phyloP scores from a whole-genome alignment of 2,888 invertebrate species.

The Disparrhopalites patrizii region DNA sequence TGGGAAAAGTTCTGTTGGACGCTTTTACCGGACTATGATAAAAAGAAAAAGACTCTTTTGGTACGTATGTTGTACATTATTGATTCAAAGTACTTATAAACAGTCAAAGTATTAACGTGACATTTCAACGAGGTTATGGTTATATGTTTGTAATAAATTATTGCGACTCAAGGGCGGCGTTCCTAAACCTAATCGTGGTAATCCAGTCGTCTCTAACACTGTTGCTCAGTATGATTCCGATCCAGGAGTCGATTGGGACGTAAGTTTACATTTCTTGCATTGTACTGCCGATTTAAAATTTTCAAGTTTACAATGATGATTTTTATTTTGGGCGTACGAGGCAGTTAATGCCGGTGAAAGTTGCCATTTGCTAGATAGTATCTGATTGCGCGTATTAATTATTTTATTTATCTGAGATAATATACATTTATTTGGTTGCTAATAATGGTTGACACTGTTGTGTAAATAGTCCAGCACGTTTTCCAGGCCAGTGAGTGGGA shows the following conservation, averaged over 20 bases:
- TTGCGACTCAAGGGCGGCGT: constrained; percentile 30
- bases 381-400: too few relatives aligned
- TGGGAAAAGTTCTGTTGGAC: constrained; percentile 26
- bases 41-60: constrained; percentile 24
- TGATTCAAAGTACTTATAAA: too few relatives aligned
- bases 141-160: background rate
- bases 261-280: constrained; percentile 11
- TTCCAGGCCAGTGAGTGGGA: constrained; percentile 7
- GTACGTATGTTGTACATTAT: too few relatives aligned
- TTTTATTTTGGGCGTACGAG: constrained; percentile 34
- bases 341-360: constrained; percentile 30
- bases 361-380: constrained; percentile 44
- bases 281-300: background rate
- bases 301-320: constrained; percentile 33
- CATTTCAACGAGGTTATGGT: background rate
- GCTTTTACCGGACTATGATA: constrained; percentile 25
- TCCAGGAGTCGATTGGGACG: constrained; percentile 33
- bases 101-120: background rate
- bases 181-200: constrained; percentile 24
- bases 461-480: constrained; percentile 23
- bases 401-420: too few relatives aligned
- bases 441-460: background rate
- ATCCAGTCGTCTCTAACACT: constrained; percentile 11
- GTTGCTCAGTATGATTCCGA: constrained; percentile 31
- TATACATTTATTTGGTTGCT: too few relatives aligned